Evolutionary conservation across 2,797 vertebrate genomes (phyloP), one percentile per base, ranked within the genome.

Genomic region (Gallinago nigripennis): DNA sequence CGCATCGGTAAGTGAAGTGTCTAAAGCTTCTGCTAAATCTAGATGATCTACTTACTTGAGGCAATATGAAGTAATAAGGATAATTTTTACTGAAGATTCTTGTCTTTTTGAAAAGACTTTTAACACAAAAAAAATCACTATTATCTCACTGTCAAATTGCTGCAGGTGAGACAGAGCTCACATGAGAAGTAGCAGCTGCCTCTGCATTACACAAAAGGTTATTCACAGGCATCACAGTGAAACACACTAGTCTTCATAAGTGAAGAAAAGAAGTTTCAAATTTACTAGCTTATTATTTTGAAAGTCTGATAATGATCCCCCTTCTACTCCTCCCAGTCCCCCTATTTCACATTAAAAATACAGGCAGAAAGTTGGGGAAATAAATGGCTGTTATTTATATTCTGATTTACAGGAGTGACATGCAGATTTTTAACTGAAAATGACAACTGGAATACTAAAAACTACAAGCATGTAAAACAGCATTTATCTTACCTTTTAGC

Each of bases 21-120:
- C 82, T 93, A 71, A 85, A 70, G 41, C 33, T 82, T 64, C 41
- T 16, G 51, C 53, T 70, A 82, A 77, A 95, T 85, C 82, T 60
- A 73, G 24, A 76, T n/a, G 3, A 96, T 87, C 68, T 85, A 91
- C 70, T 65, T 80, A 82, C 86, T 82, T 54, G 28, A 88, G 73
- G 61, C 58, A 88, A 57, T 39, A 83, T 33, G 35, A 91, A 69
- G 51, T 48, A 94, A 76, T 23, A 51, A 48, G 27, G 43, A 33
- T 89, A 66, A 89, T 82, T 87, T 94, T 96, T 85, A 89, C 71
- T 35, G 51, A 23, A 85, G 78, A 87, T 87, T 71, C 43, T 86
- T 87, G 75, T 85, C 60, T 93, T 89, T 70, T 61, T 53, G 17
- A 91, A 80, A 86, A 82, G 46, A 60, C 43, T 87, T 91, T 25